Conservation (phyloP, 2,888 invertebrate species). For the Pyralis farinalis region DNA sequence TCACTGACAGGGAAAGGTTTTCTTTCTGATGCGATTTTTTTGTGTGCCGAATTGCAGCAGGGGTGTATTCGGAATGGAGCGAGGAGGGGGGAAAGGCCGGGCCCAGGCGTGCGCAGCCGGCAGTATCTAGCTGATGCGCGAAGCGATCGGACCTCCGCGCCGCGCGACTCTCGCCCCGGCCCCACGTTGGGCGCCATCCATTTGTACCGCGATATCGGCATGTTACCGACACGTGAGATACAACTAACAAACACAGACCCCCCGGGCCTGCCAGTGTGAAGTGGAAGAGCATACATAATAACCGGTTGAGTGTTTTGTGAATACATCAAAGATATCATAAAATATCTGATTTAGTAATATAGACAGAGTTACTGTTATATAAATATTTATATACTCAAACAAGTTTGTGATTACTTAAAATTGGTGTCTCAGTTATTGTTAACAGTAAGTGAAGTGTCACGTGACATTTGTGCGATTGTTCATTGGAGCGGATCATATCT, state of each 20-base stretch:
- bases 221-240: constrained; percentile 26
- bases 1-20: constrained; percentile 69
- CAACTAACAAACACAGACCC: constrained; percentile 15
- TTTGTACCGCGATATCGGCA: constrained; percentile 32
- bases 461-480: constrained; percentile 26
- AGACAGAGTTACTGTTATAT: constrained; percentile 1
- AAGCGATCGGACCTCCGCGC: constrained; percentile 33
- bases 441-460: constrained; percentile 43
- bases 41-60: constrained; percentile 64
- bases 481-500: constrained; percentile 18
- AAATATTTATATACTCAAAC: constrained; percentile 21
- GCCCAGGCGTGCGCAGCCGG: constrained; percentile 74
- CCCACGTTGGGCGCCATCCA: constrained; percentile 63
- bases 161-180: constrained; percentile 25
- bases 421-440: constrained; percentile 21
- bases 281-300: constrained; percentile 25
- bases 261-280: constrained; percentile 15
- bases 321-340: constrained; percentile 21
- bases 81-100: constrained; percentile 56
- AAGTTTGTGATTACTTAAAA: constrained; percentile 23
- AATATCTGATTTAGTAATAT: constrained; percentile 11
- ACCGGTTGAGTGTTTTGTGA: constrained; percentile 31
- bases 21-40: constrained; percentile 66
- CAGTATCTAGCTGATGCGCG: constrained; percentile 56
- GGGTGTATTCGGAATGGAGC: constrained; percentile 26